Percentiles rank a stretch among this genome's conserved stretches.
These are phyloP conservation scores for Brotula barbata DNA, from an alignment of 2,797 vertebrate genomes.

Conservation along the genomic window DNA sequence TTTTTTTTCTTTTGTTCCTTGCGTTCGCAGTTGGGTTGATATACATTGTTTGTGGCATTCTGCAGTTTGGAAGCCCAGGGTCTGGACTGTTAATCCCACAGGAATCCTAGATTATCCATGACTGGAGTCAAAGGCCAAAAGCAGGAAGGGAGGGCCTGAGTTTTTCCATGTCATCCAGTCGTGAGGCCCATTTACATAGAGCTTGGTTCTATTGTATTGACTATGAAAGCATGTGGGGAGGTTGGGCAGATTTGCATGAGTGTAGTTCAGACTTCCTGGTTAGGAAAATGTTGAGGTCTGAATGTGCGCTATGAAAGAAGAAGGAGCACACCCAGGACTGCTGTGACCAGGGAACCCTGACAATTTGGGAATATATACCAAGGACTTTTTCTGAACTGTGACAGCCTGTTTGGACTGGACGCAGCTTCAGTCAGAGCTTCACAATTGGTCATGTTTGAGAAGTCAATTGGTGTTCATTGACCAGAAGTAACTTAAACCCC, in stretches of 20 bases:
- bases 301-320: slow-evolving; percentile 3
- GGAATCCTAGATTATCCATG: too few species aligned
- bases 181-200: slow-evolving; percentile 45
- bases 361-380: slow-evolving; percentile 1
- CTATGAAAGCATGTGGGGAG: too few species aligned
- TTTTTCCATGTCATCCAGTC: slow-evolving; percentile 14
- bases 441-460: too few species aligned
- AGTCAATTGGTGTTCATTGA: too few species aligned
- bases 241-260: slow-evolving; percentile 49
- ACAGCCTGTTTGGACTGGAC: too few species aligned
- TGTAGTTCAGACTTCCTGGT: slow-evolving; percentile 39
- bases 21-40: too few species aligned
- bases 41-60: too few species aligned
- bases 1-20: slow-evolving; percentile 14
- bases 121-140: background rate
- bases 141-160: background rate
- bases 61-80: too few species aligned
- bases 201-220: slow-evolving; percentile 23
- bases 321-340: slow-evolving; percentile 20
- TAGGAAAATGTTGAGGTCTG: slow-evolving; percentile 29
- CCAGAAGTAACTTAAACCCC: too few species aligned
- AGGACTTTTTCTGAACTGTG: too few species aligned
- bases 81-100: too few species aligned
- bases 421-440: too few species aligned
- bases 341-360: slow-evolving; percentile 17